Conservation (phyloP, 2,797 vertebrate genomes). For the Hemitrygon akajei region DNA sequence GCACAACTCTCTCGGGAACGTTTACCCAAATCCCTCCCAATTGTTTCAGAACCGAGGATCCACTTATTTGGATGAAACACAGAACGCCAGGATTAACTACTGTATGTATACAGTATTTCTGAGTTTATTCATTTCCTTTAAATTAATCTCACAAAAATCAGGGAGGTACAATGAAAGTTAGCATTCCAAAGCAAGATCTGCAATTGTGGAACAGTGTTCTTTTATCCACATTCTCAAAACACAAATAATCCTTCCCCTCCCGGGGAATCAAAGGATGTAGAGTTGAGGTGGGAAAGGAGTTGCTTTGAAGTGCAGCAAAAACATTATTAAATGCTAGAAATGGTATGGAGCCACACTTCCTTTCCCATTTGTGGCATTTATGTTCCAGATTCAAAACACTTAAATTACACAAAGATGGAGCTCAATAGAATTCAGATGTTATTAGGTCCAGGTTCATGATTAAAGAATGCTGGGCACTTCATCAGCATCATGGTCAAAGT, state of each 20-base stretch:
- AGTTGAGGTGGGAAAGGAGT: no score
- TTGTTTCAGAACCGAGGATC: not conserved
- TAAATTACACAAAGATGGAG: not conserved
- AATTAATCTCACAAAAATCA: not conserved
- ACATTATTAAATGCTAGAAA: no score
- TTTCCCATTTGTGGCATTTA: no score
- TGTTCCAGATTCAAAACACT: no score
- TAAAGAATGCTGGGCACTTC: not conserved
- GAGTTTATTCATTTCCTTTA: not conserved
- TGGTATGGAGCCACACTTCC: no score
- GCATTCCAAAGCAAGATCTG: not conserved
- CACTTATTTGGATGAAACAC: not conserved
- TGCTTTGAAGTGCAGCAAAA: no score
- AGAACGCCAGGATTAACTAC: not conserved
- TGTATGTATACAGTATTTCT: not conserved
- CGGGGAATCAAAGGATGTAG: no score
- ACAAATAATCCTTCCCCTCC: no score
- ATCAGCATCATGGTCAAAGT: not conserved
- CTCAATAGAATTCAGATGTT: not conserved
- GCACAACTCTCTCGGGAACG: not conserved
- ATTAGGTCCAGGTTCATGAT: not conserved
- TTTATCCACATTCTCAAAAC: no score
- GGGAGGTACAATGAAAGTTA: not conserved
- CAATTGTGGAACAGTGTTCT: not conserved
- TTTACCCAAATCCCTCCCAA: not conserved